Base-by-base conservation (phyloP, 2,113 vertebrate genomes). In the Gallinago media region DNA sequence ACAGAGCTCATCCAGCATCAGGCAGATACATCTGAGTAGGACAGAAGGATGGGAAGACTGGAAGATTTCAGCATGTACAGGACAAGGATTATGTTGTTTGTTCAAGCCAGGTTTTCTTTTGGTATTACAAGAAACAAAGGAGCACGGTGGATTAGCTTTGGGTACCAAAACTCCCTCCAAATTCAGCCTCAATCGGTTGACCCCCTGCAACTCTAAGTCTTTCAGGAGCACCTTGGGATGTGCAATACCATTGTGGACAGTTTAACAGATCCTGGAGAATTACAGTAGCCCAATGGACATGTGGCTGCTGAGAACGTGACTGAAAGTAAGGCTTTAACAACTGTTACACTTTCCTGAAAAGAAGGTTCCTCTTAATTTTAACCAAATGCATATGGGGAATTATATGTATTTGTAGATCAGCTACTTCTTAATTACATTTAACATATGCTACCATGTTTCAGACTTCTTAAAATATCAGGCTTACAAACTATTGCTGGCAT, bases 381-480 rank as follows among this genome's bases (percentile, higher is more conserved):
- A 83, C 26, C 32, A 89, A 68, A 86, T 3, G 34, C 10, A 0
- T 59, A 59, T 8, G 66, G 73, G 22, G 16, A 72, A 85, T 54
- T 78, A 47, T 23, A 74, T 44, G 47, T 58, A 84, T 84, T 77
- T 88, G 42, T 44, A 89, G 54, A 61, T 92, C 59, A 86, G 52
- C 61, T 86, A 19, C 40, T 89, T 76, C 75, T 85, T 87, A 78
- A 94, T 80, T 96, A 71, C 44, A 78, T 38, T 78, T 92, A 93
- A 91, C 84, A 94, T 88, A 95, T 91, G 93, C 29, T 77, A 68
- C 34, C 59, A 50, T 19, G 38, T 72, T 74, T 87, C 63, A 71
- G 61, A 87, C 47, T 96, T 76, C 72, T 93, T 86, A 94, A 94
- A 86, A 84, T 90, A 93, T 13, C 88, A 94, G 67, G 91, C 46